Evolutionary conservation across 2,888 invertebrate genomes (phyloP), one percentile per base, ranked within the genome.

Genomic region (Autographa gamma): DNA sequence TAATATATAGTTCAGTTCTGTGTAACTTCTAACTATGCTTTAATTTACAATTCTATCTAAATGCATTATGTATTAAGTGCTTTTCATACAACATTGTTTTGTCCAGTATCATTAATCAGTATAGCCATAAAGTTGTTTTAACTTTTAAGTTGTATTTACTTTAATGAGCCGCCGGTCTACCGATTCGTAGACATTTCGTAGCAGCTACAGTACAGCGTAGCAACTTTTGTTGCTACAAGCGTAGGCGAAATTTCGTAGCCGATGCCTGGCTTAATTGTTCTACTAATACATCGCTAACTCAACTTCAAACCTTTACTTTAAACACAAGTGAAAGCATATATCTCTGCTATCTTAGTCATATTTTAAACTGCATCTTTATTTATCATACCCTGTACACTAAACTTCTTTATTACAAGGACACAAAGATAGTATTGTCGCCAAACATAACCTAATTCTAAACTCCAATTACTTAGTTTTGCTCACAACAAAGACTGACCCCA

Each of bases 381-480:
- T 3, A 43, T 16, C 2, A 43, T 43, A 34, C 6, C 34, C 6
- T 34, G 11, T 11, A 38, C 38, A 38, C 38, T 38, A 38, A 38
- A 38, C 8, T 11, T 11, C 11, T 11, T 38, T n/a, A 48, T n/a
- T 48, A n/a, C n/a, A 8, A 48, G 7, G 48, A n/a, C 7, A 41
- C 59, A 65, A 38, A n/a, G 18, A 63, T 58, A 60, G 54, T 64
- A 74, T 52, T 4, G 2, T 58, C 7, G 16, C 18, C 16, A 54
- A 48, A 74, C 56, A 18, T 63, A 58, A 72, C 58, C 60, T 56
- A 59, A 59, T 59, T 69, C 18, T 19, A 7, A 69, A 67, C 58
- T 67, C 13, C 58, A 66, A 74, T 75, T 72, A 76, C 66, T 67
- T 80, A 78, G 66, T 72, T 80, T 32, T 59, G 58, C 11, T 52